Conservation (phyloP, 1,140 invertebrate genomes). For the Hesperophylax magnus region DNA sequence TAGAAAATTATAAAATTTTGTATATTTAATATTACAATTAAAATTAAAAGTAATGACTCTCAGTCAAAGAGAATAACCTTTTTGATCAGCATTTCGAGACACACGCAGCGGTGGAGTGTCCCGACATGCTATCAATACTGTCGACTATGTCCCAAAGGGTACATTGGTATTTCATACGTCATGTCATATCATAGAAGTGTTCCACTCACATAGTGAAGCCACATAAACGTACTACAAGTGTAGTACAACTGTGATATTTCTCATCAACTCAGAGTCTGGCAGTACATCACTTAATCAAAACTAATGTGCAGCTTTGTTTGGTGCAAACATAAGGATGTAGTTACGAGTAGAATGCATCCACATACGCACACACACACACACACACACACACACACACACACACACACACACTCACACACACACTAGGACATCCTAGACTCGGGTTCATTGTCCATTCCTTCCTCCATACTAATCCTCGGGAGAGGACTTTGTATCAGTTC, state of each 20-base stretch:
- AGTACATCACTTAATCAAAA: constrained; percentile 46
- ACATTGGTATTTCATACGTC: not conserved
- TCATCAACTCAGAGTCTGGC: constrained; percentile 57
- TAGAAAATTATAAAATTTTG: constrained; percentile 32
- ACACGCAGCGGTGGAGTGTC: constrained; percentile 14
- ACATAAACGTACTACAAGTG: not conserved
- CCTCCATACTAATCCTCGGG: not conserved
- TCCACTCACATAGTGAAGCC: constrained; percentile 17
- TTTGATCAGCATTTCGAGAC: constrained; percentile 49
- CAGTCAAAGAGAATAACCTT: constrained; percentile 52
- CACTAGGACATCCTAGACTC: constrained; percentile 20
- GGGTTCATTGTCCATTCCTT: not conserved
- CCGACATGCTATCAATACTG: constrained; percentile 47
- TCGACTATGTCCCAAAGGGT: constrained; percentile 25
- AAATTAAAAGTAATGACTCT: constrained; percentile 52
- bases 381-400: too few relatives aligned
- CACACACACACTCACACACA: too few relatives aligned
- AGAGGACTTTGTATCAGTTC: constrained; percentile 32
- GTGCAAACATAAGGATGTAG: constrained; percentile 11
- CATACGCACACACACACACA: constrained; percentile 1
- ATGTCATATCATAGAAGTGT: not conserved
- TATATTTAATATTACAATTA: constrained; percentile 33
- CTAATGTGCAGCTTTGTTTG: constrained; percentile 14
- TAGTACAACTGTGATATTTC: constrained; percentile 38
- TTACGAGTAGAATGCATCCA: constrained; percentile 20